Conservation (phyloP, 2,797 vertebrate genomes). For the Karalla daura region DNA sequence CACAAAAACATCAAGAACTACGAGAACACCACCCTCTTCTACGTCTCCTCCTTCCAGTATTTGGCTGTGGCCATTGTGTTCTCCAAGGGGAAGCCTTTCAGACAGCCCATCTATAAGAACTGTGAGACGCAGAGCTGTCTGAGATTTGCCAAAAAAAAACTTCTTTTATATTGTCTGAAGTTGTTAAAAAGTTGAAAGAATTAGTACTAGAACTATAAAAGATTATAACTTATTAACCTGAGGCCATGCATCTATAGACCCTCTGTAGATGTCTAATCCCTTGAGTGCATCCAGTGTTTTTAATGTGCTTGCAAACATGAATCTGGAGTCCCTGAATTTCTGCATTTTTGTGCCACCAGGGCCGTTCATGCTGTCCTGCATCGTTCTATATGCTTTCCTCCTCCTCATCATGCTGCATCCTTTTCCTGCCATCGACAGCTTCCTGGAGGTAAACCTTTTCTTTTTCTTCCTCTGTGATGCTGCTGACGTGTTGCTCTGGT, state of each 20-base stretch:
- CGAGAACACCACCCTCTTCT: conserved; percentile 98
- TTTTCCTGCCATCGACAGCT: conserved; percentile 84
- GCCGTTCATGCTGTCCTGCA: conserved; percentile 89
- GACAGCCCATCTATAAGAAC: conserved; percentile 96
- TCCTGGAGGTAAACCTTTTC: conserved; percentile 88
- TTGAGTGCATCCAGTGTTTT: not conserved
- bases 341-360: conserved; percentile 62
- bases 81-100: conserved; percentile 97
- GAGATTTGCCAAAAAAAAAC: too few relatives aligned
- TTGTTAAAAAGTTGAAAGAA: too few relatives aligned
- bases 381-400: conserved; percentile 87
- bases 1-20: conserved; percentile 90
- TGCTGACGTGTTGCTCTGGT: not conserved
- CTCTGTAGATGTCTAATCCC: not conserved
- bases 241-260: not conserved
- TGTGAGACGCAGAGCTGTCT: conserved; percentile 80
- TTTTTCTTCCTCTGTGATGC: not conserved
- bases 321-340: not conserved
- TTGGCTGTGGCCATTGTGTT: conserved; percentile 93
- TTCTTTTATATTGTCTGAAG: too few relatives aligned
- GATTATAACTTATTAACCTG: not conserved
- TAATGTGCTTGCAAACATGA: not conserved
- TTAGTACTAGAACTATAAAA: too few relatives aligned
- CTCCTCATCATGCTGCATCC: conserved; percentile 93
- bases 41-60: conserved; percentile 96